Evolutionary conservation across 2,113 vertebrate genomes (phyloP), one percentile per base, ranked within the genome.

Genomic region (Syrmaticus mikado): DNA sequence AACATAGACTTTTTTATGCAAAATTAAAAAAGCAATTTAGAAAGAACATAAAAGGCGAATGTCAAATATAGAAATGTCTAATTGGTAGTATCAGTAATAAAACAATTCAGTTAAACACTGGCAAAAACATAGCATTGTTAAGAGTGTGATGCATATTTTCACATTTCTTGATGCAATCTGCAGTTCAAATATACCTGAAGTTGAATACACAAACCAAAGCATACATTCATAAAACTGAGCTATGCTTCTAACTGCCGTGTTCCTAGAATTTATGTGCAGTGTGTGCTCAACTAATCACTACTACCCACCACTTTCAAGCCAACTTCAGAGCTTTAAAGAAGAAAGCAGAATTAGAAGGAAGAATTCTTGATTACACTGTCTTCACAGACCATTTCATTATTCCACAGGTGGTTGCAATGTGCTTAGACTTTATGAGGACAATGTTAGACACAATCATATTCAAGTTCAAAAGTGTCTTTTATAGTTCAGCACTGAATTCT

Each of bases 321-420:
- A 76, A 85, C 60, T 17, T 3, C 22, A 89, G 60, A 77, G 60
- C 60, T 50, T 85, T 22, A 73, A 89, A 82, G 79, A 93, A 89
- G 66, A 85, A 94, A 80, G 65, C n/a, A 58, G 70, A 75, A 19
- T 64, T 74, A 86, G 61, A 86, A 87, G 34, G 32, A 87, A 72
- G 67, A 91, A 80, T 77, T 81, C 68, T 89, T 85, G 41, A 89
- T 80, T 67, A 70, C 20, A 24, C 21, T 85, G 76, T 85, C 65
- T 92, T 82, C 85, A 90, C 57, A 87, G 85, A 65, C 46, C 68
- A 78, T 74, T 85, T 87, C 24, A 81, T 80, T 94, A 65, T 80
- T 91, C 85, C 57, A 89, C 72, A 87, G 55, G 89, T 85, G 85
- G 36, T 57, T 94, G 68, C 82, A 85, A 91, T 76, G 75, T 93